Conservation (phyloP, 2,797 vertebrate species). For the Neoniphon sammara region DNA sequence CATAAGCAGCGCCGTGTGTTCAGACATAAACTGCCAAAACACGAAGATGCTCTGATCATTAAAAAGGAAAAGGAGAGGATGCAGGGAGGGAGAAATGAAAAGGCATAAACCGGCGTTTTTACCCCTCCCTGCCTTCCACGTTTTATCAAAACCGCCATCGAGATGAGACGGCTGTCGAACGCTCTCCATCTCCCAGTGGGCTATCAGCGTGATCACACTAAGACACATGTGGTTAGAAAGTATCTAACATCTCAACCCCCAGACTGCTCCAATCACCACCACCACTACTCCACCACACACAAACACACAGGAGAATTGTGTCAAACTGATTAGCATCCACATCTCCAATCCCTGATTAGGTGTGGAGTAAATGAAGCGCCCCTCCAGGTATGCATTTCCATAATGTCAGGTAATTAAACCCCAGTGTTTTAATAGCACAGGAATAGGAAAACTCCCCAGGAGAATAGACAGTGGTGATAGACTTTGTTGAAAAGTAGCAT, state of each 20-base stretch:
- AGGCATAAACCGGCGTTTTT: conserved; percentile 64
- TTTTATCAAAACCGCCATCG: conserved; percentile 67
- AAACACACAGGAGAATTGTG: conserved; percentile 55
- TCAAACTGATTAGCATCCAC: conserved; percentile 80
- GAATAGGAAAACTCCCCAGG: conserved; percentile 73
- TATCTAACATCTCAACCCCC: conserved; percentile 51
- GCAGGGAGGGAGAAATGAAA: conserved; percentile 51
- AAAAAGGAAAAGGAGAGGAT: conserved; percentile 46
- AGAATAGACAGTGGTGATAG: conserved; percentile 71
- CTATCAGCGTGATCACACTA: conserved; percentile 49
- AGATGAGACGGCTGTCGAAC: conserved; percentile 60
- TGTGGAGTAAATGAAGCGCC: conserved; percentile 80
- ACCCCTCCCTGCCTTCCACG: conserved; percentile 45
- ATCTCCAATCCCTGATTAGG: conserved; percentile 80
- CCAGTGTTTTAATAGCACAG: conserved; percentile 80
- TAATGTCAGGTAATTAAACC: conserved; percentile 84
- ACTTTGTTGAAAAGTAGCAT: conserved; percentile 62
- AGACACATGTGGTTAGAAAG: conserved; percentile 64
- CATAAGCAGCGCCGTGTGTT: conserved; percentile 42
- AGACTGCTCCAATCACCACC: conserved; percentile 35
- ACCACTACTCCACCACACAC: conserved; percentile 35
- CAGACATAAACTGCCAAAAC: conserved; percentile 65
- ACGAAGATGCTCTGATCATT: conserved; percentile 70
- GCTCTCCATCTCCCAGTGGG: conserved; percentile 49
- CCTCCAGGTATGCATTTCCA: conserved; percentile 82